Percentiles rank a stretch among this genome's conserved stretches.
Conservation (phyloP, 2,888 invertebrate species). For the Dyspetes luteomarginatus region DNA sequence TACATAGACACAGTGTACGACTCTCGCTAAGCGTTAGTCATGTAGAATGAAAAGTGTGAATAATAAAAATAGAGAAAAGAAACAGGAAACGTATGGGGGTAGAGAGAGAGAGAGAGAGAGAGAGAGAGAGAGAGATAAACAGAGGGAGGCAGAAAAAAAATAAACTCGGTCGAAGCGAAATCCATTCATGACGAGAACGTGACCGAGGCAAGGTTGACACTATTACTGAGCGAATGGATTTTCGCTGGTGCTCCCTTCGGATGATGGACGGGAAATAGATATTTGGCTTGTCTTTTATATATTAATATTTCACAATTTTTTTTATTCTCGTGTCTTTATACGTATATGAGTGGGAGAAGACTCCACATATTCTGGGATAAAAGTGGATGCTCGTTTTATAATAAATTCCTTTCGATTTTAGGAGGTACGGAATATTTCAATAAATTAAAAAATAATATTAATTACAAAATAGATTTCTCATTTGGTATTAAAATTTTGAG, state of each 20-base stretch:
- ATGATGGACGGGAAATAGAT: constrained; percentile 50
- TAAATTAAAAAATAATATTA: no score
- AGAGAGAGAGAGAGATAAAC: neutral
- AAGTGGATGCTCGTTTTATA: no score
- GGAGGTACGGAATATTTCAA: no score
- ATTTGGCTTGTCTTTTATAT: constrained; percentile 10
- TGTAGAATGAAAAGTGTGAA: constrained; percentile 59
- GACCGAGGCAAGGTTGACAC: constrained; percentile 76
- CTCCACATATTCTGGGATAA: no score
- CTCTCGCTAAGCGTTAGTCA: constrained; percentile 16
- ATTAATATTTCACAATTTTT: no score
- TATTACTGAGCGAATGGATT: constrained; percentile 73
- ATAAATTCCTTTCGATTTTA: no score
- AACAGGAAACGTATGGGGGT: constrained; percentile 23
- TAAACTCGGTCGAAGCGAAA: constrained; percentile 71
- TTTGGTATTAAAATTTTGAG: neutral
- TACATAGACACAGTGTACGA: constrained; percentile 2
- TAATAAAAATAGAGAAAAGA: constrained; percentile 37
- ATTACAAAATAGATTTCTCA: constrained; percentile 50
- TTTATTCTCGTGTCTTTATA: constrained; percentile 3
- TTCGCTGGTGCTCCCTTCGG: constrained; percentile 53
- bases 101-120: neutral
- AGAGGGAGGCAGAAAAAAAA: constrained; percentile 43
- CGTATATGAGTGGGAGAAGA: neutral
- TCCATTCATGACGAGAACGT: constrained; percentile 79